Percentiles rank a stretch among this genome's conserved stretches.
These are phyloP conservation scores for Epicampocera succincta DNA, from an alignment of 2,888 invertebrate genomes.

Conservation along the genomic window DNA sequence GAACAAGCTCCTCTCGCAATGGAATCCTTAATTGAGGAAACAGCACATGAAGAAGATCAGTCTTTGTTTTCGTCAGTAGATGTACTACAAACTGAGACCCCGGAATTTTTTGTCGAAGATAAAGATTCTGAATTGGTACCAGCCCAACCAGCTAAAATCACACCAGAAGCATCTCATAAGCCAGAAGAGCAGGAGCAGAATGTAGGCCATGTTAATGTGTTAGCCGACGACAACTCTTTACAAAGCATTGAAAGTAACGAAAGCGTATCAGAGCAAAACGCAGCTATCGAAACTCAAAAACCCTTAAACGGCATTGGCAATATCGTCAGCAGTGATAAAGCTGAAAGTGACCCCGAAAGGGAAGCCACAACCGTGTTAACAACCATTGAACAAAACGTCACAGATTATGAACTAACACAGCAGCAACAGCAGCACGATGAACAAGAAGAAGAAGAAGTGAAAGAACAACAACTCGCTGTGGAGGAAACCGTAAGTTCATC, in stretches of 20 bases:
- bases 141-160: slow-evolving; percentile 8
- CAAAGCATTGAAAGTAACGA: slow-evolving; percentile 31
- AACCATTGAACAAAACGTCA: slow-evolving; percentile 74
- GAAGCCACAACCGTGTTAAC: slow-evolving; percentile 74
- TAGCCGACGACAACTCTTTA: slow-evolving; percentile 27
- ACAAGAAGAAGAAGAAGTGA: slow-evolving; percentile 19
- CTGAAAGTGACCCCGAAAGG: slow-evolving; percentile 31
- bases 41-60: not conserved
- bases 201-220: not conserved
- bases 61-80: not conserved
- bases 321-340: slow-evolving; percentile 32
- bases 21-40: slow-evolving; percentile 24
- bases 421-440: slow-evolving; percentile 37
- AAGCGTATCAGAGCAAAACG: slow-evolving; percentile 10
- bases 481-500: slow-evolving; percentile 52
- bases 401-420: slow-evolving; percentile 28
- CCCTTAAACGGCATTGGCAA: slow-evolving; percentile 34
- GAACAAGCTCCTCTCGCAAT: slow-evolving; percentile 8
- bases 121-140: not conserved
- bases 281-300: slow-evolving; percentile 19
- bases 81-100: not conserved
- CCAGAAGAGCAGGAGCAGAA: not conserved
- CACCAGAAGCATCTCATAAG: not conserved
- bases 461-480: slow-evolving; percentile 36
- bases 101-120: slow-evolving; percentile 14